Evolutionary conservation across 1,140 invertebrate species (phyloP), one percentile per base, ranked within the genome.

Genomic region (Drosophila aff.): DNA sequence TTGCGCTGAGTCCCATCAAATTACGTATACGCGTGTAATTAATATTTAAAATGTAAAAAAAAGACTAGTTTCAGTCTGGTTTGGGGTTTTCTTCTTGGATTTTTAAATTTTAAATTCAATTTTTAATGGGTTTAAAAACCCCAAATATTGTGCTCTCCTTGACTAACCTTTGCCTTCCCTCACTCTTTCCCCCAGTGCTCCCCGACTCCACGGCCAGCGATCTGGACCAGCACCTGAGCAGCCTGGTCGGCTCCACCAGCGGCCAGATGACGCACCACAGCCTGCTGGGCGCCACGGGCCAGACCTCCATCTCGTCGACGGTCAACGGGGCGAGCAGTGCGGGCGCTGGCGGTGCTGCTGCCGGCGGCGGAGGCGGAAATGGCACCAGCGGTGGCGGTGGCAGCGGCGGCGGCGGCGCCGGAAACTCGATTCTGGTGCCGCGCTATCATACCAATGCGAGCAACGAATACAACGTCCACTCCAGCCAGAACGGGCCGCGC

Each of bases 151-250:
- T 10, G 21, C 10, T 36, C 4, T 38, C 13, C 18, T 8, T n/a
- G 2, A 4, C 36, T 15, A 40, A 52, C 49, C n/a, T 3, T 2
- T 0, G 18, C 18, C 33, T 18, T 16, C 23, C n/a, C 4, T 11
- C 1, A 28, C 21, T 4, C 4, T 18, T 28, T 59, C 38, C 47
- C 18, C 11, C 93, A 96, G 96, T 96, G 92, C 93, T 97, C 33
- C 96, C 96, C 50, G 96, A 96, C 81, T 95, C 96, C 21, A 95
- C 96, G 49, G 95, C 96, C 44, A 95, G 96, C 28, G 96, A 96
- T 65, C 85, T 97, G 75, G 96, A 97, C 86, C 96, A 96, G 81
- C 96, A 97, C 79, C 93, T 97, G 33, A 96, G 95, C 40, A 95
- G 94, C 31, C 92, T 97, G n/a, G 95, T 96, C 36, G 94, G 95